phyloP scores from a whole-genome alignment of 1,140 invertebrate species.

The Antheraea mylitta region DNA sequence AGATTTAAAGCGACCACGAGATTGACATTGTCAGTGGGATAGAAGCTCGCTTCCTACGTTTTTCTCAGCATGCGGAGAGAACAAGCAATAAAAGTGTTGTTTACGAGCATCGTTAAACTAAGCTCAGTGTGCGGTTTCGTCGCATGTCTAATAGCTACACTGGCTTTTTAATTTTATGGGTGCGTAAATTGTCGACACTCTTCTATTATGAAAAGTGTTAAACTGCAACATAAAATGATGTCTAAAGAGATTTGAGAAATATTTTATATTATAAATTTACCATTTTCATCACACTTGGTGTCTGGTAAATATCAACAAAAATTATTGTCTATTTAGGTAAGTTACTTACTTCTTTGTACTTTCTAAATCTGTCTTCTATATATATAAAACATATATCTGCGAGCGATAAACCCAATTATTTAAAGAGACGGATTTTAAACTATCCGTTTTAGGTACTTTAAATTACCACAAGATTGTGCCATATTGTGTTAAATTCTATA shows the following conservation, averaged over 20 bases:
- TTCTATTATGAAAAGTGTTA: slow-evolving; percentile 28
- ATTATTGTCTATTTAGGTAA: too few species aligned
- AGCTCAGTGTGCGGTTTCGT: slow-evolving; percentile 31
- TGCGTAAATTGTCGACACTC: slow-evolving; percentile 29
- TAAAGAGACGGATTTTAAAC: too few species aligned
- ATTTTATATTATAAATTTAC: background rate
- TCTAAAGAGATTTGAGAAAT: background rate
- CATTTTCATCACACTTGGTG: background rate
- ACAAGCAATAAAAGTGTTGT: slow-evolving; percentile 56
- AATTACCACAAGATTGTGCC: too few species aligned
- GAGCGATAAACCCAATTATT: too few species aligned
- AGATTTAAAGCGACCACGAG: slow-evolving; percentile 19
- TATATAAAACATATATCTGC: too few species aligned
- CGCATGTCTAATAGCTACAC: slow-evolving; percentile 27
- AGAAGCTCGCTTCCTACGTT: slow-evolving; percentile 33
- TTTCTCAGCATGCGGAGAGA: slow-evolving; percentile 45
- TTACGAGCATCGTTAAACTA: slow-evolving; percentile 49
- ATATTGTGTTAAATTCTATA: too few species aligned
- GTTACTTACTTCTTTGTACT: too few species aligned
- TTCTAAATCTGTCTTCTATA: too few species aligned
- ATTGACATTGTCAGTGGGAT: slow-evolving; percentile 40
- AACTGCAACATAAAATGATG: background rate
- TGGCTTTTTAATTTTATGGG: slow-evolving; percentile 41
- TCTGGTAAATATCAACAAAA: too few species aligned
- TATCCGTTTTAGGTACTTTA: too few species aligned